A percentile compares a stretch with the other conserved stretches of the same genome.
Conservation (phyloP, 2,113 vertebrate genomes). For the Scolopax mira region DNA sequence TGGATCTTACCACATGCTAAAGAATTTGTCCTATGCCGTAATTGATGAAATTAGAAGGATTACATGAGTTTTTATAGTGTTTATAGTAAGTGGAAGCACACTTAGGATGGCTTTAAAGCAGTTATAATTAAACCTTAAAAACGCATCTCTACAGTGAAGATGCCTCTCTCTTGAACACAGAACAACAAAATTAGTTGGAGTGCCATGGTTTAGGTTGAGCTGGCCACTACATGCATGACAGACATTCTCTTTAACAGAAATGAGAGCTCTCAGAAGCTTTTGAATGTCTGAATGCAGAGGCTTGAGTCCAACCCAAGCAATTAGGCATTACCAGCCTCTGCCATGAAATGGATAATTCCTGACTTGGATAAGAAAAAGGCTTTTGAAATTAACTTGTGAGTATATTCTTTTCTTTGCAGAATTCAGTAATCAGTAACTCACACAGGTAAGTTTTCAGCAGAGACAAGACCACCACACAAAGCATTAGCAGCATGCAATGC, state of each 20-base stretch:
- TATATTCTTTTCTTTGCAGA: not conserved
- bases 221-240: not conserved
- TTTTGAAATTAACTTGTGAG: not conserved
- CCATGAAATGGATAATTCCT: not conserved
- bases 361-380: accelerated
- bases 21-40: not conserved
- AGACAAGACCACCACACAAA: not conserved
- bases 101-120: not conserved
- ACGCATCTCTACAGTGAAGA: not conserved
- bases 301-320: not conserved
- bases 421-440: not conserved
- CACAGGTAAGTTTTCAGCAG: not conserved
- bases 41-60: not conserved
- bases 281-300: not conserved
- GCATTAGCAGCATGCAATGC: not conserved
- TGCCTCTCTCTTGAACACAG: not conserved
- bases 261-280: not conserved
- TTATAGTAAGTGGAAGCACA: not conserved
- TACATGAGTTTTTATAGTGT: not conserved
- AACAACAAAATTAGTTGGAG: not conserved
- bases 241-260: not conserved
- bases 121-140: not conserved
- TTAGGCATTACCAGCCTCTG: not conserved
- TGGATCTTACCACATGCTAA: not conserved
- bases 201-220: not conserved